Evolutionary conservation across 2,888 invertebrate genomes (phyloP).

Genomic region (Endomychus coccineus): DNA sequence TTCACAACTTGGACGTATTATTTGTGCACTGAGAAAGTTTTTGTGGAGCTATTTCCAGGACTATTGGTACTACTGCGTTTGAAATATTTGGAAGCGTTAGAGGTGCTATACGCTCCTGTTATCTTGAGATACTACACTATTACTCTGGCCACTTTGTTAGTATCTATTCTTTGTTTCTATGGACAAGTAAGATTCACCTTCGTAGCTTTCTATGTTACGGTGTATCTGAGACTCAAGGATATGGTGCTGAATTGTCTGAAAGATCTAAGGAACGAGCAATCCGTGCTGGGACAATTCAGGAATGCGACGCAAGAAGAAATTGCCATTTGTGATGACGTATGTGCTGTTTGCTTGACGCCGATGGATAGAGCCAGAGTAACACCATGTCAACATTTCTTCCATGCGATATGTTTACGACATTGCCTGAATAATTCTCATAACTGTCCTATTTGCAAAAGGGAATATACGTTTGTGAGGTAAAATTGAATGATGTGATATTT

Average conservation of each 20-base stretch:
- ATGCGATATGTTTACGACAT: constrained; percentile 65
- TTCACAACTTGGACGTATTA: constrained; percentile 62
- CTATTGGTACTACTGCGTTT: constrained; percentile 53
- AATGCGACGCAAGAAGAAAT: constrained; percentile 61
- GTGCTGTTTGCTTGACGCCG: constrained; percentile 65
- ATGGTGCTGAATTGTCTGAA: constrained; percentile 50
- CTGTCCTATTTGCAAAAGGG: constrained; percentile 70
- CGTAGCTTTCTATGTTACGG: constrained; percentile 56
- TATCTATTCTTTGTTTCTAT: constrained; percentile 48
- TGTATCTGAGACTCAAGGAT: constrained; percentile 59
- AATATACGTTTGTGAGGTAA: constrained; percentile 48
- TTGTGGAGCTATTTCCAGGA: constrained; percentile 58
- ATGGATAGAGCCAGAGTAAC: constrained; percentile 69
- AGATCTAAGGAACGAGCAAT: constrained; percentile 53
- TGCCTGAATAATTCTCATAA: constrained; percentile 63
- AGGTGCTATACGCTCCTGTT: constrained; percentile 61
- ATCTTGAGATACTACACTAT: constrained; percentile 55
- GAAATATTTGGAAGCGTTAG: constrained; percentile 62
- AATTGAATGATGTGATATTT: too few species aligned
- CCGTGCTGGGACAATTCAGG: constrained; percentile 55
- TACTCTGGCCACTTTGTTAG: constrained; percentile 49
- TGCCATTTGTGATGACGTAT: constrained; percentile 64
- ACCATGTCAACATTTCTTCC: constrained; percentile 74
- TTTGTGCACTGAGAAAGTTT: constrained; percentile 63
- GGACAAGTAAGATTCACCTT: constrained; percentile 54